These are phyloP conservation scores for Steatornis caripensis DNA, from an alignment of 2,113 vertebrate species.

Conservation along the genomic window DNA sequence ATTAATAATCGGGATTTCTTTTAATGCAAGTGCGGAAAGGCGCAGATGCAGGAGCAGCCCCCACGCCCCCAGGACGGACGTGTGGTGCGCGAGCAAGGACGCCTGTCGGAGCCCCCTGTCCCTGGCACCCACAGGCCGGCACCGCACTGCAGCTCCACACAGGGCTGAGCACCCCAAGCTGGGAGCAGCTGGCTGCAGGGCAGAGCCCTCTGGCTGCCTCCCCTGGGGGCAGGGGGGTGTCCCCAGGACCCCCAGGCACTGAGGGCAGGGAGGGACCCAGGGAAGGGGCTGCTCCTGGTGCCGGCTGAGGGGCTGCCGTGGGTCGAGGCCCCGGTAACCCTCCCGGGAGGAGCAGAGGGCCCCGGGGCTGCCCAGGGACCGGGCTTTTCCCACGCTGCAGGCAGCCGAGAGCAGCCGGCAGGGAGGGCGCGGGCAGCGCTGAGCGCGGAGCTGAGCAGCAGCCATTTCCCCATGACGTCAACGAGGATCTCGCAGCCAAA, in stretches of 20 bases:
- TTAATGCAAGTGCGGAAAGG: not conserved
- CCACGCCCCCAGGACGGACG: accelerated
- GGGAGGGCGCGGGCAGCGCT: not conserved
- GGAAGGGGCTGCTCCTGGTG: not conserved
- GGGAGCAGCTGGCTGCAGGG: not conserved
- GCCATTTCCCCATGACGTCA: not conserved
- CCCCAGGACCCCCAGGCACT: not conserved
- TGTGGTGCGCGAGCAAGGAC: accelerated
- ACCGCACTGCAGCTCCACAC: accelerated
- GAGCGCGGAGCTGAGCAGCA: too few relatives aligned
- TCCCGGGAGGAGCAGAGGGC: not conserved
- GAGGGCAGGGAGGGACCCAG: not conserved
- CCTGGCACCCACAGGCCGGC: not conserved
- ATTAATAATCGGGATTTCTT: conserved; percentile 77
- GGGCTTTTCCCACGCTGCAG: not conserved
- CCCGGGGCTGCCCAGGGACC: accelerated
- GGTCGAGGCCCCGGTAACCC: not conserved
- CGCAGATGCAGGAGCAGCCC: not conserved
- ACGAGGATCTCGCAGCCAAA: accelerated
- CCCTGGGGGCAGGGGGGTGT: not conserved
- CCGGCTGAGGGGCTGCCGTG: not conserved
- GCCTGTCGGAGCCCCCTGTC: not conserved
- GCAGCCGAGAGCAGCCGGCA: not conserved
- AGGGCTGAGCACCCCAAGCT: accelerated
- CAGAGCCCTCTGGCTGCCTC: not conserved